Base-by-base conservation (phyloP, 2,797 vertebrate genomes). In the Tachyglossus aculeatus region DNA sequence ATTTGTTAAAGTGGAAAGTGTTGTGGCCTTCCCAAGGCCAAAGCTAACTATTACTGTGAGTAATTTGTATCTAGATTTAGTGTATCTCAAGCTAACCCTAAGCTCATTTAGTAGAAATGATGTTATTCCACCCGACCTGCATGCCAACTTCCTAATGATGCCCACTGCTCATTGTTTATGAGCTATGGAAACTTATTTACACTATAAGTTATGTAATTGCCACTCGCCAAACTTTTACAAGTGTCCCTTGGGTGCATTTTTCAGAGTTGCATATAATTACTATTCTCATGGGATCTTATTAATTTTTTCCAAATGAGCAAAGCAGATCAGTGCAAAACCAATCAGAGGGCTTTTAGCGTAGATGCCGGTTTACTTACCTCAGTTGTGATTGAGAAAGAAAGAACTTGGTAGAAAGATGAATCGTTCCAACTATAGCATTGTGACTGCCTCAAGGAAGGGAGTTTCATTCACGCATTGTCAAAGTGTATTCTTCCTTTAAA, bases 301-400 rank as follows among this genome's bases (percentile, higher is more conserved):
- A 47, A 10, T 9, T 67, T 82, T 74, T 32, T 74, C 45, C 58
- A 54, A 44, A 22, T 57, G 37, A 71, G 6, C 68, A 55, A 65
- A 76, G 24, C 21, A 47, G 68, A 33, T 5, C 60, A 53, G 24
- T 18, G 36, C n/a, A 51, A 34, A 61, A 55, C 50, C 34, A 37
- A 36, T 21, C 22, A 56, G 1, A 45, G 24, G 14, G 31, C 72
- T 69, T 25, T 7, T 39, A 40, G 12, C 40, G n/a, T 39, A 31
- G 61, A 64, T 32, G 64, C 52, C 2, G 19, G 39, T 38, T 70
- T 47, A 72, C 45, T 66, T 50, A 32, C 16, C 24, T 56, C 51
- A 67, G 41, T 36, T 24, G n/a, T n/a, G n/a, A n/a, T n/a, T n/a
- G n/a, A n/a, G n/a, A n/a, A n/a, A n/a, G n/a, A 54, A 21, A 65